phyloP scores from a whole-genome alignment of 2,113 vertebrate species.

The Emberiza fucata region DNA sequence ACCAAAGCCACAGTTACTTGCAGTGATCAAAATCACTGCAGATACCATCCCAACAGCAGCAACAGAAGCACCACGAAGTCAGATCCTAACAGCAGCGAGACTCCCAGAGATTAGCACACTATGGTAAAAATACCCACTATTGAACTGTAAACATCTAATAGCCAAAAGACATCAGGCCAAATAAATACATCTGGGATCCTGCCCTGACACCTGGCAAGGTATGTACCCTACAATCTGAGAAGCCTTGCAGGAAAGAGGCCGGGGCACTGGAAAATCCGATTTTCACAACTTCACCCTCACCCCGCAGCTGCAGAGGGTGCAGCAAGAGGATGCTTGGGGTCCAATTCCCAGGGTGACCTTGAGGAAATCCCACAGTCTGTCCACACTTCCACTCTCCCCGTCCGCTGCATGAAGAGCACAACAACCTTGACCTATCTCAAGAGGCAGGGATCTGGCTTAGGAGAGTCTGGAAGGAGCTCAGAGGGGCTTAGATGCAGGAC shows the following conservation, averaged over 20 bases:
- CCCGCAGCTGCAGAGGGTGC: not conserved
- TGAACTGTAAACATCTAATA: not conserved
- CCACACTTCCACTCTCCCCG: not conserved
- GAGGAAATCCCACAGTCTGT: not conserved
- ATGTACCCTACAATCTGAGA: not conserved
- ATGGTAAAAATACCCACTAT: not conserved
- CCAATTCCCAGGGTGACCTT: not conserved
- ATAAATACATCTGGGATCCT: not conserved
- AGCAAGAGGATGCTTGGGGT: not conserved
- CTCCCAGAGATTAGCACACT: rapidly evolving
- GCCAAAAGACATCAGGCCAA: not conserved
- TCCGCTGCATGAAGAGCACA: not conserved
- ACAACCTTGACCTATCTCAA: conserved; percentile 40
- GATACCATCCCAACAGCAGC: not conserved
- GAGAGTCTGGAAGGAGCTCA: not conserved
- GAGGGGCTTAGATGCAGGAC: not conserved
- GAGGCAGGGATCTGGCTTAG: not conserved
- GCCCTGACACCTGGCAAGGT: not conserved
- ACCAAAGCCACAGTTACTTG: not conserved
- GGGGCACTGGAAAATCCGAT: not conserved
- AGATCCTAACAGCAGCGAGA: rapidly evolving
- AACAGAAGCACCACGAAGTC: not conserved
- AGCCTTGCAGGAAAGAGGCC: not conserved
- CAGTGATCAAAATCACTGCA: conserved; percentile 25
- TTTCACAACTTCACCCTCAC: not conserved